These are phyloP conservation scores for Nesogale talazaci DNA, from an alignment of 2,113 vertebrate species.

Conservation along the genomic window DNA sequence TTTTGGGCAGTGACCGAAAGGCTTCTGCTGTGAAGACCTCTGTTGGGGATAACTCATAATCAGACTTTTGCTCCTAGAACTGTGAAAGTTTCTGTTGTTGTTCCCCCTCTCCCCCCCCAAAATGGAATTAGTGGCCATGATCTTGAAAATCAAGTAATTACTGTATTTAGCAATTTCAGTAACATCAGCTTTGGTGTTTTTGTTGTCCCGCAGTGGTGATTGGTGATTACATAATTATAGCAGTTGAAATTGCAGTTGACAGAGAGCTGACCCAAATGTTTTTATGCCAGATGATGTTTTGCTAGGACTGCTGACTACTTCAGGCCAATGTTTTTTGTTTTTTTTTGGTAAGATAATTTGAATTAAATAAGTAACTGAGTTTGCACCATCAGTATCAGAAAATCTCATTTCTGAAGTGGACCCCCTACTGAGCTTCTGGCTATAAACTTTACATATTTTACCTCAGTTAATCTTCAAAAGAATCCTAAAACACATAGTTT, in stretches of 20 bases:
- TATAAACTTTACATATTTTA: constrained; percentile 43
- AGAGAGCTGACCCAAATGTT: constrained; percentile 70
- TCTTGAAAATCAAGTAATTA: constrained; percentile 69
- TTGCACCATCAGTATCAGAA: constrained; percentile 30
- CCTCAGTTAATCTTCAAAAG: constrained; percentile 47
- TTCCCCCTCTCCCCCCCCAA: constrained; percentile 1
- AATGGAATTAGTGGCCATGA: constrained; percentile 42
- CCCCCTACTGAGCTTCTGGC: background rate
- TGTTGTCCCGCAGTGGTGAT: constrained; percentile 56
- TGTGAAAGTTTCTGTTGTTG: constrained; percentile 49
- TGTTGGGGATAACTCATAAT: constrained; percentile 19
- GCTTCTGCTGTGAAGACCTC: constrained; percentile 22
- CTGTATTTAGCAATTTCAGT: constrained; percentile 56
- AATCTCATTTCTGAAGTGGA: constrained; percentile 43
- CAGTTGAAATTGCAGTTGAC: constrained; percentile 58
- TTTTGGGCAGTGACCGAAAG: constrained; percentile 40
- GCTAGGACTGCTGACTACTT: constrained; percentile 66
- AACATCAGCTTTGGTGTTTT: constrained; percentile 54
- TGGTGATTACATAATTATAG: constrained; percentile 71
- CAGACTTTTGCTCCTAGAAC: constrained; percentile 34
- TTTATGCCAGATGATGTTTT: constrained; percentile 65
- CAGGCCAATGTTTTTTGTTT: constrained; percentile 63
- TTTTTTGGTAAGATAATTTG: constrained; percentile 66
- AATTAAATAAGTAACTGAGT: constrained; percentile 71
- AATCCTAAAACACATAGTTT: constrained; percentile 42